Conservation (phyloP, 2,113 vertebrate species). For the Eupsittula cactorum region DNA sequence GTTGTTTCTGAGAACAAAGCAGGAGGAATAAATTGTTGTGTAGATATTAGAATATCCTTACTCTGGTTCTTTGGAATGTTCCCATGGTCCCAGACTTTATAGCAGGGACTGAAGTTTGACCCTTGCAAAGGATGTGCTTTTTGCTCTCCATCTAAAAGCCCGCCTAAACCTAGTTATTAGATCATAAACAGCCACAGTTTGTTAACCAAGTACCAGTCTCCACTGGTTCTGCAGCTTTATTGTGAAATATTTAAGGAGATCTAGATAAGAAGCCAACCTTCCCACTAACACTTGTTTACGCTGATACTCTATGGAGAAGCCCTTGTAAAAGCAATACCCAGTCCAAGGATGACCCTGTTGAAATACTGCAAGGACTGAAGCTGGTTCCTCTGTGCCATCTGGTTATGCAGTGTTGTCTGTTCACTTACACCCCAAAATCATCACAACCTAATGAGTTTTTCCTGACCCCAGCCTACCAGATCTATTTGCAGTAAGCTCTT, state of each 20-base stretch:
- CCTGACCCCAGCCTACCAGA: not conserved
- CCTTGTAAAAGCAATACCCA: not conserved
- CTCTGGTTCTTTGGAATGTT: not conserved
- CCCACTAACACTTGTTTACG: not conserved
- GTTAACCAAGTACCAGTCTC: not conserved
- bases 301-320: not conserved
- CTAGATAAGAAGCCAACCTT: slow-evolving; percentile 36
- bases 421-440: not conserved
- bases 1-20: not conserved
- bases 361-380: not conserved
- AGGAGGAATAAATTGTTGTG: not conserved
- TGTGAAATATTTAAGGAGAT: slow-evolving; percentile 37
- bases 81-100: not conserved
- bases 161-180: not conserved
- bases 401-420: not conserved
- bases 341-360: not conserved
- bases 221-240: slow-evolving; percentile 29
- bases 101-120: not conserved
- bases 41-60: not conserved
- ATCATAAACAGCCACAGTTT: slow-evolving; percentile 3
- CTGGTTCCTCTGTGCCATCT: not conserved
- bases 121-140: not conserved
- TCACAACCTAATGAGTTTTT: slow-evolving; percentile 19
- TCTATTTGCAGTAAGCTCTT: slow-evolving; percentile 14
- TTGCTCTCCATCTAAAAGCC: not conserved